Percentiles rank a stretch among this genome's conserved stretches.
Evolutionary conservation across 2,113 vertebrate species (phyloP).

Genomic region (Aegotheles bennettii): DNA sequence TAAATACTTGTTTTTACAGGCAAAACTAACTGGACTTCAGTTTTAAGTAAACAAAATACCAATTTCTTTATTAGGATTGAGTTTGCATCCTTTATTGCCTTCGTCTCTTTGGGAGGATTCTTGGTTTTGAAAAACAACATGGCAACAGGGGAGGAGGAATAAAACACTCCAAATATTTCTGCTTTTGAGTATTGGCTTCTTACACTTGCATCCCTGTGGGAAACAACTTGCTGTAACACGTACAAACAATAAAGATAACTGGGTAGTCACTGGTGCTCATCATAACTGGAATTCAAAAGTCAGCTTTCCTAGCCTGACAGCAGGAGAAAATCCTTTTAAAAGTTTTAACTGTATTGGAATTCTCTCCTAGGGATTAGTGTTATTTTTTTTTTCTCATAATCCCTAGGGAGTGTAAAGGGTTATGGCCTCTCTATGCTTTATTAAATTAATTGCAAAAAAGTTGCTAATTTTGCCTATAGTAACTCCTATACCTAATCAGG

Average conservation of each 20-base stretch:
- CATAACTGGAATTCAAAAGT: neutral
- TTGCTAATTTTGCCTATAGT: neutral
- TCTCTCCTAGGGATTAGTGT: neutral
- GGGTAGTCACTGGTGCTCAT: neutral
- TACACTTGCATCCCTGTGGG: neutral
- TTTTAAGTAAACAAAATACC: slow-evolving; percentile 4
- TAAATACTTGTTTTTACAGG: slow-evolving; percentile 46
- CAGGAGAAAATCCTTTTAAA: neutral
- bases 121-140: neutral
- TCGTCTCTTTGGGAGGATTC: neutral
- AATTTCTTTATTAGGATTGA: neutral
- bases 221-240: neutral
- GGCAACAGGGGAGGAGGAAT: neutral
- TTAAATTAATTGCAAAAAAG: neutral
- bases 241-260: neutral
- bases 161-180: neutral
- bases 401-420: neutral
- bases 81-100: neutral
- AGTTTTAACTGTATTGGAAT: neutral
- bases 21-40: neutral
- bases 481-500: neutral
- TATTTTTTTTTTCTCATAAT: neutral
- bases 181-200: neutral
- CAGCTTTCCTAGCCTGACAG: neutral
- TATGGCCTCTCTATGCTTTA: neutral